Conservation (phyloP, 2,888 invertebrate species). For the Ctena decussata region DNA sequence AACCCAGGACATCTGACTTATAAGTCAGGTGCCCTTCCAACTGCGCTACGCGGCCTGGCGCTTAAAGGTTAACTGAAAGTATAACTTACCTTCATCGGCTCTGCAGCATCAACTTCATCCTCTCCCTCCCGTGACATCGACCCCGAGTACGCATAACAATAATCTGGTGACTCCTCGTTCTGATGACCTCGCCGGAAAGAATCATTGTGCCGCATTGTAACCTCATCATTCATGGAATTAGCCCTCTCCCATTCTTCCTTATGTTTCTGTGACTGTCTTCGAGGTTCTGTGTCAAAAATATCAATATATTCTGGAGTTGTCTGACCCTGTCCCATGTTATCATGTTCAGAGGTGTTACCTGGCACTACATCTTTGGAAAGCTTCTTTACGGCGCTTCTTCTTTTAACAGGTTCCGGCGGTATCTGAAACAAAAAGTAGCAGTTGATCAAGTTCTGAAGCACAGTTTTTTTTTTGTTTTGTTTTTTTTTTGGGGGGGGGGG, state of each 20-base stretch:
- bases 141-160: slow-evolving; percentile 32
- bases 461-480: too few relatives aligned
- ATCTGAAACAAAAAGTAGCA: neutral
- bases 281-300: slow-evolving; percentile 11
- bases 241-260: slow-evolving; percentile 3
- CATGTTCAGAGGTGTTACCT: neutral
- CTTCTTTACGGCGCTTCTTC: neutral
- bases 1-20: too few relatives aligned
- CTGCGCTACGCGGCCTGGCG: too few relatives aligned
- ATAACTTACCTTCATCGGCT: neutral
- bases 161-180: slow-evolving; percentile 38
- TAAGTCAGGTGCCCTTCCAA: too few relatives aligned
- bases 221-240: neutral
- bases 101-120: neutral
- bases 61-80: too few relatives aligned
- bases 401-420: neutral
- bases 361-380: neutral
- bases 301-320: slow-evolving; percentile 31
- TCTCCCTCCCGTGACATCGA: neutral
- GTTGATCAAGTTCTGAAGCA: too few relatives aligned
- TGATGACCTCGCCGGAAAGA: slow-evolving; percentile 1
- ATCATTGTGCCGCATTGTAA: neutral
- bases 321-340: slow-evolving; percentile 36
- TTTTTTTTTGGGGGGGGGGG: too few relatives aligned
- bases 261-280: neutral